These are phyloP conservation scores for Acrossocheilus wenchowensis DNA, from an alignment of 2,797 vertebrate species.

Conservation along the genomic window DNA sequence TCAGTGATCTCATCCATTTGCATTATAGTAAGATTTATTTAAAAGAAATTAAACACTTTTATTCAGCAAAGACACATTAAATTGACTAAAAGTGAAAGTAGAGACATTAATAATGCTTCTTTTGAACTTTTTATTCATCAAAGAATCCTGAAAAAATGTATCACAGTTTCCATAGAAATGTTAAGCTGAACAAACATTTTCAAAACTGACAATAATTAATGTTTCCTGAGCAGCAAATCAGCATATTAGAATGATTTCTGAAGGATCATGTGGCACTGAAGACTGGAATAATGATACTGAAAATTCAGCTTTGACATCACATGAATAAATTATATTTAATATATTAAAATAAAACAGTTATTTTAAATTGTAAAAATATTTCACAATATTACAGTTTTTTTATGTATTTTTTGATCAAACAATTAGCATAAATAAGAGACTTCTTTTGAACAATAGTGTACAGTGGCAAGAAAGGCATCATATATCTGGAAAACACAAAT, in stretches of 20 bases:
- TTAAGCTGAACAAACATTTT: not conserved
- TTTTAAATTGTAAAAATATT: not conserved
- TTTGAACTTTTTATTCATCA: not conserved
- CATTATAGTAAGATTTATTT: not conserved
- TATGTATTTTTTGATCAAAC: not conserved
- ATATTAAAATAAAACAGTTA: not conserved
- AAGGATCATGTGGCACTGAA: not conserved
- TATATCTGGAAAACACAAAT: not conserved
- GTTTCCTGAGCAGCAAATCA: not conserved
- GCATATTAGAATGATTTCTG: not conserved
- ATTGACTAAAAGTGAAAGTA: not conserved
- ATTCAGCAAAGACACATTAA: not conserved
- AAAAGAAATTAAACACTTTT: not conserved
- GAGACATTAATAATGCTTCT: not conserved
- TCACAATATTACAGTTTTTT: not conserved
- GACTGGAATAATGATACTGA: not conserved
- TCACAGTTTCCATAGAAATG: not conserved
- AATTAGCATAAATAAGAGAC: not conserved
- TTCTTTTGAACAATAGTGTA: not conserved
- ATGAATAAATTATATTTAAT: not conserved
- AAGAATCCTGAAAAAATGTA: not conserved
- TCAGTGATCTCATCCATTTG: constrained; percentile 6
- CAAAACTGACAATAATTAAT: not conserved
- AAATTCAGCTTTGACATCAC: not conserved
- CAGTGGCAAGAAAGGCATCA: not conserved